A percentile compares a stretch with the other conserved stretches of the same genome.
Conservation (phyloP, 2,797 vertebrate species). For the Cyprinella venusta region DNA sequence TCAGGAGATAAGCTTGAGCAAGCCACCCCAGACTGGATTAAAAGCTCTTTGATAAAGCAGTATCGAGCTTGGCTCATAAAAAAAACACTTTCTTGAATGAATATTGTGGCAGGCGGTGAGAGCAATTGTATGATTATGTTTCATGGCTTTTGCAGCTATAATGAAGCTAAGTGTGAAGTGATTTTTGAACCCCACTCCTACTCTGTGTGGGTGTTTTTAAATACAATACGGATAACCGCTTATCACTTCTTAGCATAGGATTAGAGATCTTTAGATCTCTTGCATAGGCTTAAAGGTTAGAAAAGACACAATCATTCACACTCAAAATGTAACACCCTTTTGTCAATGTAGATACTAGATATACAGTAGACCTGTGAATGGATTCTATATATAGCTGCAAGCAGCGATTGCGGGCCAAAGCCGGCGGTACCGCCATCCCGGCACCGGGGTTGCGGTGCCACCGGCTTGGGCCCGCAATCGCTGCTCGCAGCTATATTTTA, state of each 20-base stretch:
- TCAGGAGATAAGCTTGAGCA: conserved; percentile 74
- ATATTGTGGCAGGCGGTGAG: conserved; percentile 56
- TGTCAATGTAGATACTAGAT: neutral
- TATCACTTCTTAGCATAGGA: conserved; percentile 63
- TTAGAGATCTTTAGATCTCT: conserved; percentile 58
- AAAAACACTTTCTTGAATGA: conserved; percentile 63
- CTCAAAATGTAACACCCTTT: neutral
- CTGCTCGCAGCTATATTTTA: no score
- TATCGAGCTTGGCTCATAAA: conserved; percentile 58
- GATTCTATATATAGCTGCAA: no score
- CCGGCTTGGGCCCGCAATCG: no score
- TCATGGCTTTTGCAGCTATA: conserved; percentile 23
- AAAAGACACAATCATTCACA: conserved; percentile 26
- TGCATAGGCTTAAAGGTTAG: conserved; percentile 14
- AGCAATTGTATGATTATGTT: conserved; percentile 61
- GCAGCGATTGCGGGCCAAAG: no score
- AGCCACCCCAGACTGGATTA: conserved; percentile 71
- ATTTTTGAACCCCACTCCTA: conserved; percentile 21
- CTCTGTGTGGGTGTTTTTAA: conserved; percentile 58
- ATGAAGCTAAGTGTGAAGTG: conserved; percentile 43
- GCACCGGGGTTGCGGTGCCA: no score
- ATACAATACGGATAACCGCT: conserved; percentile 31
- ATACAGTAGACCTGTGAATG: no score
- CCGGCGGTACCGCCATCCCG: no score
- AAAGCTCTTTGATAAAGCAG: conserved; percentile 62